Percentiles rank a stretch among this genome's conserved stretches.
These are phyloP conservation scores for Shinisaurus crocodilurus DNA, from an alignment of 2,113 vertebrate species.

Conservation along the genomic window DNA sequence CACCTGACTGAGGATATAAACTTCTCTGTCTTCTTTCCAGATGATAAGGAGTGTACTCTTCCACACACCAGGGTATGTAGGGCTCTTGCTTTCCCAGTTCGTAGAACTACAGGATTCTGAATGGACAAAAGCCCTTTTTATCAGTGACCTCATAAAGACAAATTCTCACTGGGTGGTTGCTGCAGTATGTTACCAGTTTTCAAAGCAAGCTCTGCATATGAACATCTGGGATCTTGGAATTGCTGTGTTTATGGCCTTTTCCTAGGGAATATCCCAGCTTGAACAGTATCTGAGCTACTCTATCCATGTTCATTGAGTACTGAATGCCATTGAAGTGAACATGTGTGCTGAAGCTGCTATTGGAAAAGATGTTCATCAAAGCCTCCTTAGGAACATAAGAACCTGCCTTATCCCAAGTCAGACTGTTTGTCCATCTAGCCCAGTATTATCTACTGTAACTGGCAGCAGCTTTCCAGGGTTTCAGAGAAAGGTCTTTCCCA, in stretches of 20 bases:
- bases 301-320: neutral
- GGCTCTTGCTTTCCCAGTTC: neutral
- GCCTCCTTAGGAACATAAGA: neutral
- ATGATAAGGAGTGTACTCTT: neutral
- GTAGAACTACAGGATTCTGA: neutral
- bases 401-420: neutral
- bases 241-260: neutral
- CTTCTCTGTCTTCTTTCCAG: neutral
- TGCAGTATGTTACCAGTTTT: neutral
- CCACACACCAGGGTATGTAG: neutral
- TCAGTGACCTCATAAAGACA: neutral
- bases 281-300: neutral
- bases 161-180: neutral
- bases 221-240: neutral
- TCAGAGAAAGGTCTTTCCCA: neutral
- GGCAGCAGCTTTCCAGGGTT: neutral
- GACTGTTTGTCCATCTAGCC: neutral
- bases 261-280: neutral
- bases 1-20: neutral
- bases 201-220: neutral
- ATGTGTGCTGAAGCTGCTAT: neutral
- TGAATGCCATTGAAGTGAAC: neutral
- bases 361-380: neutral
- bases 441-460: neutral
- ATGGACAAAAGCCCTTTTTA: neutral